Evolutionary conservation across 2,113 vertebrate genomes (phyloP).

Genomic region (Lepidothrix coronata): DNA sequence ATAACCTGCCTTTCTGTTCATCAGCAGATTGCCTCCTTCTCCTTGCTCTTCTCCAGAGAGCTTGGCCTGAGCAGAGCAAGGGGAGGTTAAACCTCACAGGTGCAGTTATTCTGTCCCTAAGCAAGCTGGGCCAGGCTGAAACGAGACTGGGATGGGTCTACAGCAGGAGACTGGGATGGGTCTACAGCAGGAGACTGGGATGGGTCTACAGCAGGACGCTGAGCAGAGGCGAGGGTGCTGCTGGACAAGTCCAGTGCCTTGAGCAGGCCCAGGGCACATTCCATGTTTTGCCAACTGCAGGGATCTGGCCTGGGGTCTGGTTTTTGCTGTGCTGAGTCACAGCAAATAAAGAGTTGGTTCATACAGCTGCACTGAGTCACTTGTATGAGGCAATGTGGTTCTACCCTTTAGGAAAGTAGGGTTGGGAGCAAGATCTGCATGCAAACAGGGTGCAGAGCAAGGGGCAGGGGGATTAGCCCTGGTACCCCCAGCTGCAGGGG

Average conservation of each 20-base stretch:
- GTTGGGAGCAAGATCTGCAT: background rate
- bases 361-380: background rate
- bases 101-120: background rate
- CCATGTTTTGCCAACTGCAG: rapidly evolving
- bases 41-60: background rate
- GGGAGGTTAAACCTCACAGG: rapidly evolving
- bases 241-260: background rate
- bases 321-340: background rate
- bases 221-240: background rate
- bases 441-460: background rate
- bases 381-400: background rate
- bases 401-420: background rate
- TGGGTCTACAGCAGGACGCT: background rate
- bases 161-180: too few relatives aligned
- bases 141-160: rapidly evolving
- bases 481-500: background rate
- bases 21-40: background rate
- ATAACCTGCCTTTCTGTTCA: background rate
- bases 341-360: background rate
- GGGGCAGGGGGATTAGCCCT: background rate
- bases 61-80: background rate
- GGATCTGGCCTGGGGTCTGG: background rate
- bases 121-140: background rate
- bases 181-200: too few relatives aligned
- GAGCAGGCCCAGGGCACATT: rapidly evolving